Base-by-base conservation (phyloP, 2,888 invertebrate genomes). In the Harmothoe impar region DNA sequence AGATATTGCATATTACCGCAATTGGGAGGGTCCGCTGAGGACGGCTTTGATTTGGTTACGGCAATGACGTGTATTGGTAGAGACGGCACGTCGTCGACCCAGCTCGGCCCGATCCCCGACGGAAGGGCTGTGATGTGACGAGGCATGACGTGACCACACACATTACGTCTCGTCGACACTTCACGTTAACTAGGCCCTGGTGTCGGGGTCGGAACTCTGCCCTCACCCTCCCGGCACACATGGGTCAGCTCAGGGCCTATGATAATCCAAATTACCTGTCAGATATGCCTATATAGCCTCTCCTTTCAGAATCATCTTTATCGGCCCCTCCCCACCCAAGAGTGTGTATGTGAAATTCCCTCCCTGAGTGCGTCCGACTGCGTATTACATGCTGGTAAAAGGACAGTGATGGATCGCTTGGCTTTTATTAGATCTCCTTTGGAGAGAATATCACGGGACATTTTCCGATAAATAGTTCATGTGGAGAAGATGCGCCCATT, bases 1-100 rank as follows among this genome's bases (percentile, higher is more conserved):
- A 86, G 56, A 86, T 81, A 81, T 81, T 81, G 81, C 81, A 81
- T 81, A 81, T 81, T 81, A 81, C n/a, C 33, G 20, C 5, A 33
- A 81, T 17, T 35, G 23, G 15, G 81, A 17, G 43, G 43, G 81
- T 20, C 81, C 35, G 81, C n/a, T 20, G 81, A n/a, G 81, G 43
- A 17, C 23, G 23, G 81, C 20, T 81, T 23, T 81, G 81, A 81
- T 81, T 81, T 25, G 43, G 81, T 81, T 81, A 81, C 20, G 15
- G 33, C 81, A 81, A n/a, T 81, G 81, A 81, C 23, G 81, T 81
- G 81, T 43, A 81, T 81, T 81, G 43, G 81, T n/a, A 25, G 43
- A 17, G 81, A 81, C 81, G 25, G 81, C 23, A 33, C 81, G 81
- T 35, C 81, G n/a, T 81, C 72, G 29, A 15, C 62, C 77, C 31